Evolutionary conservation across 1,140 invertebrate species (phyloP), one percentile per base, ranked within the genome.

Genomic region (Bombyx mandarina): DNA sequence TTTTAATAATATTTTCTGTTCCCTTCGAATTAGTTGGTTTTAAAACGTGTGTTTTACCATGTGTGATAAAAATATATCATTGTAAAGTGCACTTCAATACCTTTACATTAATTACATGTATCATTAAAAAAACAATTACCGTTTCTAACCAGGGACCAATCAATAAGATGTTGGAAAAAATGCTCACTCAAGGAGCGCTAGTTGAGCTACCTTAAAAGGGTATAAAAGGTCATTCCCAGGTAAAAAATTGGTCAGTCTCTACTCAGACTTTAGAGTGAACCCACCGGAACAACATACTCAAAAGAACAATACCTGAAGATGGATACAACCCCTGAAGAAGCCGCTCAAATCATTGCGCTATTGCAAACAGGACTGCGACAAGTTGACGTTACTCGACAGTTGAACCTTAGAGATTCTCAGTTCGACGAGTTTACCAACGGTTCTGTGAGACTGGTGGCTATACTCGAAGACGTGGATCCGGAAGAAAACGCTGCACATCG

Each of bases 1-100:
- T 26, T 52, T 52, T 61, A 51, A 56, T 60, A 22, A 58, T 65
- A 8, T 56, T 59, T 44, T 52, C 54, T 46, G 54, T 61, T 22
- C 57, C 57, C 52, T 35, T 65, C 12, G 12, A 18, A 18, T 18
- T 18, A 18, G 12, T 18, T 18, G 12, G 12, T 18, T 18, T 18
- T 18, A 18, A 18, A 18, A 18, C 12, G 12, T 18, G 12, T 18
- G 12, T 18, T 18, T 18, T 18, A n/a, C n/a, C 12, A 18, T 18
- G 12, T 18, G 12, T 18, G 12, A 18, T 0, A 18, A 18, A 18
- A 0, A 18, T 18, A 18, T 18, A 18, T 18, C 12, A 18, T 18
- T 18, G 12, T 18, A 18, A 18, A 18, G 12, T 18, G 12, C 12
- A 18, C 12, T 18, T 18, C 12, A 0, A 18, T 18, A 18, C 12